A percentile compares a stretch with the other conserved stretches of the same genome.
Conservation (phyloP, 1,140 invertebrate species). For the Anastrepha ludens region DNA sequence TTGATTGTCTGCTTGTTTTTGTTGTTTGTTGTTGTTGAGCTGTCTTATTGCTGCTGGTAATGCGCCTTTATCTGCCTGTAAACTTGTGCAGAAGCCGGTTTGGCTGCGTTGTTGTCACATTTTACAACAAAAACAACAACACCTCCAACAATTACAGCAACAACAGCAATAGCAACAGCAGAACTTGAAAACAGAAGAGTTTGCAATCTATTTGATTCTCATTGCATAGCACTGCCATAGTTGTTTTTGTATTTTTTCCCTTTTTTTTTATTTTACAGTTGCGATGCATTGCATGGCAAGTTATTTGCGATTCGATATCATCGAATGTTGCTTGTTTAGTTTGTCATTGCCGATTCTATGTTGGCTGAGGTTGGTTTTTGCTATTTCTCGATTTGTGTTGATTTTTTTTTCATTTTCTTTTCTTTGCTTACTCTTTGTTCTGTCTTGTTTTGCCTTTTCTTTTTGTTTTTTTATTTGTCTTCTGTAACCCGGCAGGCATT, state of each 20-base stretch:
- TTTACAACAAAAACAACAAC: background rate
- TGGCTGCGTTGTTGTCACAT: slow-evolving; percentile 29
- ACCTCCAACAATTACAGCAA: background rate
- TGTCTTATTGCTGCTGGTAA: background rate
- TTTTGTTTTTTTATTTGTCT: background rate
- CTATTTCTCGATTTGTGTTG: background rate
- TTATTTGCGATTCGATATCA: slow-evolving; percentile 11
- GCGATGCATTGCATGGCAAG: slow-evolving; percentile 26
- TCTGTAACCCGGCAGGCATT: slow-evolving; percentile 5
- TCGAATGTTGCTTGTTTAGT: slow-evolving; percentile 19
- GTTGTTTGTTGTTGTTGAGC: too few relatives aligned
- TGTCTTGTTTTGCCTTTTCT: background rate
- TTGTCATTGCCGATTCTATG: background rate
- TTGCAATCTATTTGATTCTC: background rate
- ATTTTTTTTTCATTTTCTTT: background rate
- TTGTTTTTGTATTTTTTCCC: background rate
- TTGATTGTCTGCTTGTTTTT: too few relatives aligned
- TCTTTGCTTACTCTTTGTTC: background rate
- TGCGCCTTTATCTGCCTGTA: background rate
- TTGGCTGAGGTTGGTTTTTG: background rate
- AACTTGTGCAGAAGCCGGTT: slow-evolving; percentile 12
- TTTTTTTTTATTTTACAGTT: background rate
- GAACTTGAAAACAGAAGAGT: too few relatives aligned
- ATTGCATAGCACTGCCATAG: background rate
- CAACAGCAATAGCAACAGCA: background rate